These are phyloP conservation scores for Diplazon laetatorius DNA, from an alignment of 2,888 invertebrate species.

Conservation along the genomic window DNA sequence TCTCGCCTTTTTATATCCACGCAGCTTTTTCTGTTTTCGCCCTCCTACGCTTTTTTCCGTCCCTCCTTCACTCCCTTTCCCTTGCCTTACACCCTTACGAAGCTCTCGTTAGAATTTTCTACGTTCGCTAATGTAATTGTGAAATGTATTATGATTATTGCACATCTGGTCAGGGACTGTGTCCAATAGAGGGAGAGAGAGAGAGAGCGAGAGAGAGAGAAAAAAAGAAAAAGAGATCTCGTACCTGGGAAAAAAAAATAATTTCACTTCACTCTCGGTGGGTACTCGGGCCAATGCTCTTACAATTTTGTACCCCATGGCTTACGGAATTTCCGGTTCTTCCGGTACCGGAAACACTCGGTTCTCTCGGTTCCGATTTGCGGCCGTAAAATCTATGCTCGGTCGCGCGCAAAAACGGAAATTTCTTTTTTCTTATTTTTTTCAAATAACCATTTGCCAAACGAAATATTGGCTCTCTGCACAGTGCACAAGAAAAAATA, in stretches of 20 bases:
- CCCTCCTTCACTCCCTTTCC: too few species aligned
- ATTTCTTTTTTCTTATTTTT: too few species aligned
- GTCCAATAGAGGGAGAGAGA: conserved; percentile 1
- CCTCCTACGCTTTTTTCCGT: too few species aligned
- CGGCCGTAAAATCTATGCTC: conserved; percentile 41
- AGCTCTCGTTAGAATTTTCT: conserved; percentile 8
- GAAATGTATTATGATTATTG: conserved; percentile 66
- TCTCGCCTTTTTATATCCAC: conserved; percentile 21
- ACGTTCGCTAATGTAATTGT: conserved; percentile 63
- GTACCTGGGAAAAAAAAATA: conserved; percentile 37
- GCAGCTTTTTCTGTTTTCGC: neutral
- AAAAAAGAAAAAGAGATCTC: too few species aligned
- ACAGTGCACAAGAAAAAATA: too few species aligned
- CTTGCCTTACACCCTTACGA: too few species aligned
- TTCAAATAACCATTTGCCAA: too few species aligned
- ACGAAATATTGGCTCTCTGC: neutral
- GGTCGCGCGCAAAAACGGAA: neutral
- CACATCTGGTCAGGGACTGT: conserved; percentile 36
- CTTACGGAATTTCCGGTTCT: neutral
- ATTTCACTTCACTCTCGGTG: conserved; percentile 53
- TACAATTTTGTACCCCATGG: conserved; percentile 10
- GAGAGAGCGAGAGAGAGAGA: too few species aligned
- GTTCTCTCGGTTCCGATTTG: neutral
- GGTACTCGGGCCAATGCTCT: conserved; percentile 13
- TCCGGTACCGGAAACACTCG: neutral